Evolutionary conservation across 2,797 vertebrate genomes (phyloP).

Genomic region (Parauchenoglanis punctatus): DNA sequence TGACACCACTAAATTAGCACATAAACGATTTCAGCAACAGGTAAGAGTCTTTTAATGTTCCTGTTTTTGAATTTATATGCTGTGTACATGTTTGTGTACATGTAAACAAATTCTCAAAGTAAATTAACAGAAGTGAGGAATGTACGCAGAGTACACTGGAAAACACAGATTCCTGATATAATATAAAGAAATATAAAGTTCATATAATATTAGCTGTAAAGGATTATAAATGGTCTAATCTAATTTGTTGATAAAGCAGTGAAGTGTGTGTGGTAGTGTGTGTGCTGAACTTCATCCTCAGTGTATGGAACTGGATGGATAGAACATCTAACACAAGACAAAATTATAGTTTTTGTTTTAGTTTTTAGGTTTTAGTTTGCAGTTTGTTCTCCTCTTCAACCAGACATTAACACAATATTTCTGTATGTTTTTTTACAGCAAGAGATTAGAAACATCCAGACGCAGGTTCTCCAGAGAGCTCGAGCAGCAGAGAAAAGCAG

Average conservation of each 20-base stretch:
- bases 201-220: neutral
- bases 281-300: neutral
- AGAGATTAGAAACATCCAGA: neutral
- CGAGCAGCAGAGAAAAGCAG: neutral
- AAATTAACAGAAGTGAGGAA: neutral
- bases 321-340: neutral
- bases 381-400: neutral
- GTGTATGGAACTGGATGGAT: neutral
- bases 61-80: neutral
- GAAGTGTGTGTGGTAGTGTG: neutral
- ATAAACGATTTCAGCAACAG: neutral
- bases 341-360: neutral
- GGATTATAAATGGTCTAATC: too few relatives aligned
- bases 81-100: neutral
- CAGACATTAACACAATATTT: neutral
- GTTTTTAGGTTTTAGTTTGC: neutral
- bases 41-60: neutral
- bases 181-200: too few relatives aligned
- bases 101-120: neutral
- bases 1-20: neutral
- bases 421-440: neutral
- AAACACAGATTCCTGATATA: neutral
- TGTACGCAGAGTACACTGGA: neutral
- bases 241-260: too few relatives aligned
- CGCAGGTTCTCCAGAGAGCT: neutral